Conservation (phyloP, 2,113 vertebrate genomes). For the Phyllopteryx taeniolatus region DNA sequence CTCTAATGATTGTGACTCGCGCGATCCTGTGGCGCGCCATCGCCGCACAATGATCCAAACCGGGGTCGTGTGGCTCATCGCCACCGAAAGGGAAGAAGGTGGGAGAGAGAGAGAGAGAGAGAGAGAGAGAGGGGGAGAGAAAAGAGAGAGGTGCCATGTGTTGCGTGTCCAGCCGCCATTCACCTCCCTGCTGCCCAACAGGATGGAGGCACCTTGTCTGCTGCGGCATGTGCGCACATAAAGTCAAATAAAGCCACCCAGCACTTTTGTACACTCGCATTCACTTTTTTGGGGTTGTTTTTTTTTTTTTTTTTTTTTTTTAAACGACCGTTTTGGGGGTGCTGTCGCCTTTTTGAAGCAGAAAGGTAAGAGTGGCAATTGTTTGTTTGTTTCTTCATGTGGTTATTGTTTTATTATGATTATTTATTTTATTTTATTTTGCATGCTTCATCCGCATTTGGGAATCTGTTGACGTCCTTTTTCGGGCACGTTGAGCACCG, state of each 20-base stretch:
- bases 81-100: constrained; percentile 52
- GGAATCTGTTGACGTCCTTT: background rate
- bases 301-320: background rate
- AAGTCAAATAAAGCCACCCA: constrained; percentile 41
- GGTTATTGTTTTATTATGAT: background rate
- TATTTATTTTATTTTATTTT: background rate
- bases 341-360: constrained; percentile 23
- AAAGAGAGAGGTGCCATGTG: constrained; percentile 74
- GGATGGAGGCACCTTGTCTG: constrained; percentile 71
- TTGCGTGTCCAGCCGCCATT: constrained; percentile 67
- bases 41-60: background rate
- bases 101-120: constrained; percentile 50
- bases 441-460: background rate
- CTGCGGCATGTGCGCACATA: constrained; percentile 40
- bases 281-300: background rate
- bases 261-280: background rate
- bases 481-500: too few relatives aligned
- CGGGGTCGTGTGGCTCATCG: background rate
- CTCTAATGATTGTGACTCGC: background rate
- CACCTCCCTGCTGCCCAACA: constrained; percentile 57
- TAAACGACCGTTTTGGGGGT: background rate
- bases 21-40: constrained; percentile 11
- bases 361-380: constrained; percentile 46
- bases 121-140: constrained; percentile 43
- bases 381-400: background rate